Evolutionary conservation across 1,140 invertebrate species (phyloP).

Genomic region (Cyclina sinensis): DNA sequence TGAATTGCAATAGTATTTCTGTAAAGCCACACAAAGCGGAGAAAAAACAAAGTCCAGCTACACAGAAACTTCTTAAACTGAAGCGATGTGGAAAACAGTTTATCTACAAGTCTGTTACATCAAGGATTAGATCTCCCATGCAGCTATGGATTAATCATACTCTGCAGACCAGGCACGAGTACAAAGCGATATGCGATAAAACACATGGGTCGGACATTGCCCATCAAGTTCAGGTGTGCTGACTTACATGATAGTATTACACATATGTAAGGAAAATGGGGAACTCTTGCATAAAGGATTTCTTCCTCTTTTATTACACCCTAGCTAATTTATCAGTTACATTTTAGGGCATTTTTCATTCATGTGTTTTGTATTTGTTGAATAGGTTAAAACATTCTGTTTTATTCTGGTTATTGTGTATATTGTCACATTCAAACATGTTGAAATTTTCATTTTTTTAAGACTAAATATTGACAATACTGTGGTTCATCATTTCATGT

Average conservation of each 20-base stretch:
- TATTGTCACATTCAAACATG: no score
- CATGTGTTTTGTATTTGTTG: neutral
- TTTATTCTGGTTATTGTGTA: neutral
- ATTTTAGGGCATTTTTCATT: neutral
- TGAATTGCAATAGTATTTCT: neutral
- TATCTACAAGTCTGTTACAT: constrained; percentile 55
- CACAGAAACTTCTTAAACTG: constrained; percentile 62
- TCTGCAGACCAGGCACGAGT: neutral
- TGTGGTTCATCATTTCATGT: no score
- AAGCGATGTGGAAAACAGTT: constrained; percentile 63
- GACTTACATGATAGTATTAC: neutral
- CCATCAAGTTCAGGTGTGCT: constrained; percentile 21
- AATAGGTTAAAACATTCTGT: neutral
- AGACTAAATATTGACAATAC: no score
- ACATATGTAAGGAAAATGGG: neutral
- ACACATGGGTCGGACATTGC: neutral
- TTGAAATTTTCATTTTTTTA: no score
- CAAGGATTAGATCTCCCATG: constrained; percentile 49
- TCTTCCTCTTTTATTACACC: constrained; percentile 19
- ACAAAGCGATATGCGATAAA: constrained; percentile 33
- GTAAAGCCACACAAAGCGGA: constrained; percentile 9
- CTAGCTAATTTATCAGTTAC: neutral
- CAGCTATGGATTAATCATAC: constrained; percentile 55
- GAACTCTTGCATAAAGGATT: neutral
- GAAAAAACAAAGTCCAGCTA: constrained; percentile 42